Evolutionary conservation across 2,888 invertebrate species (phyloP).

Genomic region (Eudemis profundana): DNA sequence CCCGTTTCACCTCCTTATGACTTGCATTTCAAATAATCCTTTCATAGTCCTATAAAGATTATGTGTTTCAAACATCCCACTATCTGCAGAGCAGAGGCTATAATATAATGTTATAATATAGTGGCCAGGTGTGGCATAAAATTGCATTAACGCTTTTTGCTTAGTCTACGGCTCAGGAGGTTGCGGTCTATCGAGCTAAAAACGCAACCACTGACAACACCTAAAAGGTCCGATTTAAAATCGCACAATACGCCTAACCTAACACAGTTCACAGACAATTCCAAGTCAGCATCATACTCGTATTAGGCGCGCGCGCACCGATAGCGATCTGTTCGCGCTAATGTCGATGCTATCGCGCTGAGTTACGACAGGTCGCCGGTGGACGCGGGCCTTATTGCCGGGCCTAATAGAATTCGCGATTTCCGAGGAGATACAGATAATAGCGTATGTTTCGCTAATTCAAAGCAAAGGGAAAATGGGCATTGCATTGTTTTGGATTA

Average conservation of each 20-base stretch:
- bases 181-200: too few species aligned
- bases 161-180: too few species aligned
- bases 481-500: slow-evolving; percentile 17
- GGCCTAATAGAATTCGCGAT: slow-evolving; percentile 24
- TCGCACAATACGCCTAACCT: background rate
- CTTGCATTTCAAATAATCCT: too few species aligned
- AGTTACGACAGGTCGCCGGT: slow-evolving; percentile 36
- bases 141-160: too few species aligned
- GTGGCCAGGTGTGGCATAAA: too few species aligned
- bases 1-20: too few species aligned
- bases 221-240: too few species aligned
- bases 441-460: slow-evolving; percentile 23
- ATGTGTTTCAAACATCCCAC: too few species aligned
- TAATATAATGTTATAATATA: too few species aligned
- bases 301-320: slow-evolving; percentile 23
- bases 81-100: too few species aligned
- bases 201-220: too few species aligned
- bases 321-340: slow-evolving; percentile 42
- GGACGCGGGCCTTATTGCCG: slow-evolving; percentile 25
- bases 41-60: too few species aligned
- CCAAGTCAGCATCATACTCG: slow-evolving; percentile 10
- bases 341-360: slow-evolving; percentile 37
- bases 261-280: slow-evolving; percentile 5
- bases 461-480: slow-evolving; percentile 9
- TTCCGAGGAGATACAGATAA: slow-evolving; percentile 18